Percentiles rank a stretch among this genome's conserved stretches.
These are phyloP conservation scores for Vulpes vulpes DNA, from an alignment of 2,113 vertebrate species.

Conservation along the genomic window DNA sequence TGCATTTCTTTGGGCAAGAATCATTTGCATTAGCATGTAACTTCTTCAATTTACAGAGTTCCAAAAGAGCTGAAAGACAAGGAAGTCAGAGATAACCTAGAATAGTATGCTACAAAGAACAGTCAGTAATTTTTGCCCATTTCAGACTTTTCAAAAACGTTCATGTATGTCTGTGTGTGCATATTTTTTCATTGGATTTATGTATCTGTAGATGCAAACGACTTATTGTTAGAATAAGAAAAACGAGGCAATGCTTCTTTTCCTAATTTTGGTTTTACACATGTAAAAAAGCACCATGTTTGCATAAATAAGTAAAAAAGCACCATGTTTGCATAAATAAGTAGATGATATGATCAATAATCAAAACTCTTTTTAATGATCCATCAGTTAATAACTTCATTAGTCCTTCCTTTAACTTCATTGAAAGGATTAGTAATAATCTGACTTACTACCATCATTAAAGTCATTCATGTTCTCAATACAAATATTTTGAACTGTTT, in stretches of 20 bases:
- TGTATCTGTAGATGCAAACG: not conserved
- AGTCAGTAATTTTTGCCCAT: not conserved
- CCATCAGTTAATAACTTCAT: not conserved
- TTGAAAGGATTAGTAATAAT: not conserved
- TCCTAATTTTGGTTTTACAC: slow-evolving; percentile 24
- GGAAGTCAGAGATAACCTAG: not conserved
- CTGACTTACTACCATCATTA: not conserved
- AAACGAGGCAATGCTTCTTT: not conserved
- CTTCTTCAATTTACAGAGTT: not conserved
- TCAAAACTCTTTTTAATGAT: not conserved
- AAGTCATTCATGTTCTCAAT: not conserved
- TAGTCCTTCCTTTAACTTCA: not conserved
- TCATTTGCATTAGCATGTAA: not conserved
- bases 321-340: not conserved
- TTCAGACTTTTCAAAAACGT: not conserved
- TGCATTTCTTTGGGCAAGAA: not conserved
- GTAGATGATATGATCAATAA: not conserved
- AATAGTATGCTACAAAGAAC: not conserved
- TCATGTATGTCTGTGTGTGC: not conserved
- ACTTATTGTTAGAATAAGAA: slow-evolving; percentile 40
- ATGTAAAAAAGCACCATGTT: not conserved
- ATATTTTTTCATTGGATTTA: slow-evolving; percentile 35
- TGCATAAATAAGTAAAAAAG: not conserved
- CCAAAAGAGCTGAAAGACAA: not conserved
- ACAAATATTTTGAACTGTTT: not conserved